Evolutionary conservation across 2,797 vertebrate species (phyloP), one percentile per base, ranked within the genome.

Genomic region (Tauraco hartlaubi): DNA sequence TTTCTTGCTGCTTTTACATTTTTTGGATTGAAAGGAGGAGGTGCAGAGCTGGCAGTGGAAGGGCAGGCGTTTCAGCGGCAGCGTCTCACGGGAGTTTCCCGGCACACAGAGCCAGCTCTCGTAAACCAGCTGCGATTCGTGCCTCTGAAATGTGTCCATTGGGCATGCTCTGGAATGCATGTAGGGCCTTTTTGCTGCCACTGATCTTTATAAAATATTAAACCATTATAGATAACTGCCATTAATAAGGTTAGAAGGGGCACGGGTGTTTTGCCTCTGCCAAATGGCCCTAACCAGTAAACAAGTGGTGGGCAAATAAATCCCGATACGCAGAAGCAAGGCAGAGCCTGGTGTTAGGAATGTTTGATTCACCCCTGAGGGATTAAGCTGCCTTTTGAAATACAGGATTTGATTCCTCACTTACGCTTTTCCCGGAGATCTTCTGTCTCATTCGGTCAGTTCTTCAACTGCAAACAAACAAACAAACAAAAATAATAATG

Each of bases 401-500:
- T 26, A 21, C 3, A 52, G 13, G 43, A 55, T 63, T 41, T 75
- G 54, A 22, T 69, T 85, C 29, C 44, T 82, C 64, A 69, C 94
- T 92, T 94, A 94, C 91, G 0, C 68, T 94, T 63, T 82, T 86
- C 79, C 76, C 2, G 9, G 46, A 37, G 91, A n/a, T 83, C 61
- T 58, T 68, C 74, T 82, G n/a, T 49, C 56, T 91, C 69, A 77
- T 28, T 75, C 2, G 0, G 31, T 73, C 55, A 15, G 69, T 66
- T 85, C 76, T 90, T 96, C 92, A 94, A 6, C 95, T 96, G 91
- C 73, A 92, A 94, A 83, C 9, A 23, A 74, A 59, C 9, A 23
- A 74, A 59, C 15, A 79, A 52, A 33, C 12, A 28, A 28, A 33
- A 6, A 17, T 5, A 41, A 43, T 18, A 58, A 67, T 15, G 31